Evolutionary conservation across 1,140 invertebrate species (phyloP).

Genomic region (Drosophila bocqueti): DNA sequence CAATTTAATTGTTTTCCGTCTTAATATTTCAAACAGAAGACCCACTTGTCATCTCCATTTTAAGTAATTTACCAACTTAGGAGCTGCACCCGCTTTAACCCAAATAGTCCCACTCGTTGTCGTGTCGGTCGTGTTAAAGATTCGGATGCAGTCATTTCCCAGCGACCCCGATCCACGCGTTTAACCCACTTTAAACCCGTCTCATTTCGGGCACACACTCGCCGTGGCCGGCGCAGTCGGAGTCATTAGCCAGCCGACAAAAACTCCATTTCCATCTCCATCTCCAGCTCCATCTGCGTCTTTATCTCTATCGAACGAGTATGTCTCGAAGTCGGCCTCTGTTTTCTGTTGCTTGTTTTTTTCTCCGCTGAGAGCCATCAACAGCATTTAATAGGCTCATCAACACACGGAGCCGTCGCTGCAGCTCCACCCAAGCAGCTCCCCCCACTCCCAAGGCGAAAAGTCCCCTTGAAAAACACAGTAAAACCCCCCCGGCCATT

Average conservation of each 20-base stretch:
- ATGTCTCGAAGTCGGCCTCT: slow-evolving; percentile 35
- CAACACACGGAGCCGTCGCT: slow-evolving; percentile 54
- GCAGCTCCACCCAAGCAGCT: slow-evolving; percentile 38
- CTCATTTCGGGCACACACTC: slow-evolving; percentile 45
- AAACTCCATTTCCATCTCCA: slow-evolving; percentile 53
- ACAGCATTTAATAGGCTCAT: slow-evolving; percentile 79
- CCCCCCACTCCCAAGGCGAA: background rate
- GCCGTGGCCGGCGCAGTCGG: slow-evolving; percentile 21
- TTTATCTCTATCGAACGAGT: slow-evolving; percentile 56
- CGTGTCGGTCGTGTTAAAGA: slow-evolving; percentile 31
- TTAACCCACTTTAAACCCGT: slow-evolving; percentile 80
- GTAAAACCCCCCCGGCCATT: background rate
- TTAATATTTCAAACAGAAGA: background rate
- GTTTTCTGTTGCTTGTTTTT: slow-evolving; percentile 2
- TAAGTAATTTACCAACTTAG: slow-evolving; percentile 15
- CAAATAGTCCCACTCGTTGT: slow-evolving; percentile 21
- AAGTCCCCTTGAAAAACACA: background rate
- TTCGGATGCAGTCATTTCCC: slow-evolving; percentile 43
- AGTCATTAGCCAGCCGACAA: slow-evolving; percentile 71
- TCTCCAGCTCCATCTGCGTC: slow-evolving; percentile 59
- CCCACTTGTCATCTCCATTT: slow-evolving; percentile 2
- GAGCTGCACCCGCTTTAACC: slow-evolving; percentile 16
- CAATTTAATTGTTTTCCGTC: background rate
- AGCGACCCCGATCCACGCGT: slow-evolving; percentile 57
- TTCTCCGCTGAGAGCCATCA: slow-evolving; percentile 62